phyloP scores from a whole-genome alignment of 2,888 invertebrate genomes.

The Scaptomyza polygonia region DNA sequence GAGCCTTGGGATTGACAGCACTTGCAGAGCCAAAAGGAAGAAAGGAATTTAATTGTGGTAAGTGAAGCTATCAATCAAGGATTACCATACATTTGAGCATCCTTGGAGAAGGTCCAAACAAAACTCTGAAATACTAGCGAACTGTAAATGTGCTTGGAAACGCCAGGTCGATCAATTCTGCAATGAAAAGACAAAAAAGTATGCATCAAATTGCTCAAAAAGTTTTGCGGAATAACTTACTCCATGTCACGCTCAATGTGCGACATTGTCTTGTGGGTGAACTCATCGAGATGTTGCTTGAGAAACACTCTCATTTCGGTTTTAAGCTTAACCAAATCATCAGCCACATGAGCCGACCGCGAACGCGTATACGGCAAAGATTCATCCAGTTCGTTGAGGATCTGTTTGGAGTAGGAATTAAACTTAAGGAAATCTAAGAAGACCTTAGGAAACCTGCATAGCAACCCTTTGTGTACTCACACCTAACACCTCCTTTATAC shows the following conservation, averaged over 20 bases:
- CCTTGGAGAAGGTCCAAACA: conserved; percentile 82
- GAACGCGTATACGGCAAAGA: conserved; percentile 65
- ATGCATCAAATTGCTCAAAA: not conserved
- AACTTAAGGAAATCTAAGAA: rapidly evolving
- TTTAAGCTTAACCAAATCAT: conserved; percentile 81
- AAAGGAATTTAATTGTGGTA: too few relatives aligned
- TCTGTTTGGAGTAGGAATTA: too few relatives aligned
- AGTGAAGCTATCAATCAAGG: not conserved
- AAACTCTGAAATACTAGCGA: conserved; percentile 83
- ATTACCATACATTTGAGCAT: conserved; percentile 78
- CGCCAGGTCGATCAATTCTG: conserved; percentile 81
- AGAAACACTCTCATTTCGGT: conserved; percentile 81
- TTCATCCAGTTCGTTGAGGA: conserved; percentile 83
- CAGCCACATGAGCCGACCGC: conserved; percentile 64
- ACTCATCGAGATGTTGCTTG: conserved; percentile 82
- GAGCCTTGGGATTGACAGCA: conserved; percentile 76
- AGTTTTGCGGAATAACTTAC: conserved; percentile 60
- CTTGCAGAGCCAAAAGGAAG: conserved; percentile 31
- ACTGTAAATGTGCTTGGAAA: conserved; percentile 81
- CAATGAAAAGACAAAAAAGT: not conserved
- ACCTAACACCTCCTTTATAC: conserved; percentile 82
- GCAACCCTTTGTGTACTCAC: conserved; percentile 52
- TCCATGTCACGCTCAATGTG: conserved; percentile 84
- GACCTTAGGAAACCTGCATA: not conserved
- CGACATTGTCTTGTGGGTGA: conserved; percentile 83